Percentiles rank a stretch among this genome's conserved stretches.
phyloP scores from a whole-genome alignment of 1,140 invertebrate genomes.

The Heliconius nattereri region DNA sequence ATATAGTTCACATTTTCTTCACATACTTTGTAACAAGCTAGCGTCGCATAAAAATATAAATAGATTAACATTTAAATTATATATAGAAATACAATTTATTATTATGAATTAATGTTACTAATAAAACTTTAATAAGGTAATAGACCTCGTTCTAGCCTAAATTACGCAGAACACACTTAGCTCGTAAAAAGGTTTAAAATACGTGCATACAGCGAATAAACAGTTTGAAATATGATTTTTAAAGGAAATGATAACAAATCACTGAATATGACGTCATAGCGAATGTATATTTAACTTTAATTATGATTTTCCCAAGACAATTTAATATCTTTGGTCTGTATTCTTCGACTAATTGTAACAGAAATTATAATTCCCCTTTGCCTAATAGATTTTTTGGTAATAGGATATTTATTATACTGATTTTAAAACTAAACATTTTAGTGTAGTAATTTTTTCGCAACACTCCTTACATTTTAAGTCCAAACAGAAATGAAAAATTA shows the following conservation, averaged over 20 bases:
- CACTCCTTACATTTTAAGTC: no score
- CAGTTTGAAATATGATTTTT: constrained; percentile 6
- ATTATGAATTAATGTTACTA: constrained; percentile 1
- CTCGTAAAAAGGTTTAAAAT: constrained; percentile 2
- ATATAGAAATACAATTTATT: not conserved
- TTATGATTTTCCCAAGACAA: not conserved
- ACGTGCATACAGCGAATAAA: not conserved
- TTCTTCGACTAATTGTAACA: not conserved
- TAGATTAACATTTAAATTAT: constrained; percentile 1
- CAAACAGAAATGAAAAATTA: no score
- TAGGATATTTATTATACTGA: no score
- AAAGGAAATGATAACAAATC: not conserved
- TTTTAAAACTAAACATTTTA: no score
- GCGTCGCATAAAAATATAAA: not conserved
- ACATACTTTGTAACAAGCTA: not conserved
- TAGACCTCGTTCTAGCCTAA: not conserved
- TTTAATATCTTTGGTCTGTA: not conserved
- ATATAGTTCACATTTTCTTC: not conserved
- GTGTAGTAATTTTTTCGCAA: no score
- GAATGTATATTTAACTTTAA: not conserved
- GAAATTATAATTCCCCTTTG: not conserved
- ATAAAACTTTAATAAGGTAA: constrained; percentile 4
- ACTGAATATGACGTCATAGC: not conserved
- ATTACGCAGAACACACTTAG: not conserved
- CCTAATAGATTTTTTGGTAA: no score